A percentile compares a stretch with the other conserved stretches of the same genome.
Conservation (phyloP, 2,113 vertebrate species). For the Fulmarus glacialis region DNA sequence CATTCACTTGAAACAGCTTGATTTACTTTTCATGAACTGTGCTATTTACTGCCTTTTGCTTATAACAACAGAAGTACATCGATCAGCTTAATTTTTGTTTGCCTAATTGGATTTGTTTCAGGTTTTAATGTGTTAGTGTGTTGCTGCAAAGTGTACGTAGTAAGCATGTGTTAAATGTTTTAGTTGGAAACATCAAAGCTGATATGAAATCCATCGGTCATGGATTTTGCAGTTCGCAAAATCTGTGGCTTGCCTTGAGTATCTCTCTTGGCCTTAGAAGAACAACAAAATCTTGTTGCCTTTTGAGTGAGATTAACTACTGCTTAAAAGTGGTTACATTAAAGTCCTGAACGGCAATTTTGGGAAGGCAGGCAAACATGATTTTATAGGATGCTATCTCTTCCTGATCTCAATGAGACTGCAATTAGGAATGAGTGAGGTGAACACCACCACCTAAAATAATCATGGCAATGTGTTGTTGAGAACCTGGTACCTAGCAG, state of each 20-base stretch:
- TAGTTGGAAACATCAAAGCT: not conserved
- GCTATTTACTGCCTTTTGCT: not conserved
- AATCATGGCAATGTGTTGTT: not conserved
- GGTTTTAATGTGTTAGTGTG: not conserved
- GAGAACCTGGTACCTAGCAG: not conserved
- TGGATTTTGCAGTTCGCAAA: not conserved
- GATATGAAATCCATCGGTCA: not conserved
- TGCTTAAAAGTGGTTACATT: not conserved
- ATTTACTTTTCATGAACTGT: not conserved
- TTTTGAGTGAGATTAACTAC: not conserved
- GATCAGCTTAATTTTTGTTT: not conserved
- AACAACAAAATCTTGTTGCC: not conserved
- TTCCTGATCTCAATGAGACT: not conserved
- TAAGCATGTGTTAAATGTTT: not conserved
- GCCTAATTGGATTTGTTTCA: not conserved
- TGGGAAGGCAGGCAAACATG: not conserved
- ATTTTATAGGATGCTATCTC: not conserved
- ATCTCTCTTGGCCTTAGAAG: not conserved
- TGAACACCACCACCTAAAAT: not conserved
- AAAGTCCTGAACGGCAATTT: not conserved
- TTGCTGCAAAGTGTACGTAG: not conserved
- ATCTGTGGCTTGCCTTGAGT: not conserved
- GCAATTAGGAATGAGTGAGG: not conserved
- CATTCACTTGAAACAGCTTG: not conserved
- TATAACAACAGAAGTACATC: not conserved